A percentile compares a stretch with the other conserved stretches of the same genome.
phyloP scores from a whole-genome alignment of 1,140 invertebrate species.

The Elymnias hypermnestra region DNA sequence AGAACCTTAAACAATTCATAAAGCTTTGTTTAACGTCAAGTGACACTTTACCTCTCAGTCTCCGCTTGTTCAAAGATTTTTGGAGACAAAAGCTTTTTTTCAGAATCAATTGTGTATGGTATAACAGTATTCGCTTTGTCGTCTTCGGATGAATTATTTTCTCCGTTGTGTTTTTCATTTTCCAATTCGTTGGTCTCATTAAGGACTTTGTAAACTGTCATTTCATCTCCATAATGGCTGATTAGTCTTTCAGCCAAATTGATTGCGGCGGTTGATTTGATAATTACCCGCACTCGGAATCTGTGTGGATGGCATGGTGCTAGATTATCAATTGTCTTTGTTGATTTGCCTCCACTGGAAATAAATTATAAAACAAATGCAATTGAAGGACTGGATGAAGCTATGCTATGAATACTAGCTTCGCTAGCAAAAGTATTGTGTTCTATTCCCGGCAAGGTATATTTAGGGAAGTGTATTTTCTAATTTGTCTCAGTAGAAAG shows the following conservation, averaged over 20 bases:
- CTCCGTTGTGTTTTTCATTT: not conserved
- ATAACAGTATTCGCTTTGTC: constrained; percentile 1
- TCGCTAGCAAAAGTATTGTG: too few species aligned
- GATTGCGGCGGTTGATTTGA: constrained; percentile 31
- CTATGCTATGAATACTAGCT: too few species aligned
- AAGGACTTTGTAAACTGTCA: constrained; percentile 17
- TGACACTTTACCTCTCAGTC: constrained; percentile 6
- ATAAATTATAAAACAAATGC: not conserved
- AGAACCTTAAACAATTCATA: not conserved
- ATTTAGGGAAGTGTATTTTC: too few species aligned
- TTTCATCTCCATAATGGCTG: constrained; percentile 28
- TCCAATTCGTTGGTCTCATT: constrained; percentile 3
- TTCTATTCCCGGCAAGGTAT: too few species aligned
- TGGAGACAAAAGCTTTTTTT: constrained; percentile 14
- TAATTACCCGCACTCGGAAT: constrained; percentile 45
- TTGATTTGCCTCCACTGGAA: constrained; percentile 55
- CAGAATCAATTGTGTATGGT: constrained; percentile 9
- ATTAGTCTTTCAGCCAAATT: constrained; percentile 25
- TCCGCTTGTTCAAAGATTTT: constrained; percentile 7
- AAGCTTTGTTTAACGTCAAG: constrained; percentile 5
- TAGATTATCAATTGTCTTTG: constrained; percentile 49
- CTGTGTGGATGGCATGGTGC: constrained; percentile 52
- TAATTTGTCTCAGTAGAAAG: too few species aligned
- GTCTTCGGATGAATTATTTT: constrained; percentile 8
- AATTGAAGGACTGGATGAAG: too few species aligned